phyloP scores from a whole-genome alignment of 2,888 invertebrate species.

The Oscheius myriophilus region DNA sequence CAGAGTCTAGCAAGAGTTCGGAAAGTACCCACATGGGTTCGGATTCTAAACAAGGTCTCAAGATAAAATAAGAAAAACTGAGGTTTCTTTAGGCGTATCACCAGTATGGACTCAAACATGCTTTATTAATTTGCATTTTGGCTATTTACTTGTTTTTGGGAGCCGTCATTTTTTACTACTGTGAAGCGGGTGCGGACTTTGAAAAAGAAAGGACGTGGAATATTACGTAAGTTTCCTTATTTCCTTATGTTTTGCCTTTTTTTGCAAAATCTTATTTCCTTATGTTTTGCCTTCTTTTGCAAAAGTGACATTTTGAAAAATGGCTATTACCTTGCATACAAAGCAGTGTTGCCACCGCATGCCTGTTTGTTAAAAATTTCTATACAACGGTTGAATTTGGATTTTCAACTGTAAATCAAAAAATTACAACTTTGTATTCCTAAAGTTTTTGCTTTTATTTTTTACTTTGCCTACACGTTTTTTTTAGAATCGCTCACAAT shows the following conservation, averaged over 20 bases:
- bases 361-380: too few relatives aligned
- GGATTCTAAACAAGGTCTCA: constrained; percentile 43
- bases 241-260: too few relatives aligned
- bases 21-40: constrained; percentile 54
- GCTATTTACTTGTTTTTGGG: constrained; percentile 60
- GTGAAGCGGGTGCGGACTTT: constrained; percentile 53
- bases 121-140: constrained; percentile 50
- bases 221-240: constrained; percentile 9
- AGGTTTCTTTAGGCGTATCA: constrained; percentile 49
- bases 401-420: too few relatives aligned
- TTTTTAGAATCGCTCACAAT: constrained; percentile 44
- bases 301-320: too few relatives aligned
- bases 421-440: too few relatives aligned
- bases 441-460: too few relatives aligned
- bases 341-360: too few relatives aligned
- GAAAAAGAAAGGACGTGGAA: constrained; percentile 51
- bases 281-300: too few relatives aligned
- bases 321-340: too few relatives aligned
- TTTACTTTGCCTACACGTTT: too few relatives aligned
- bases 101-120: constrained; percentile 62
- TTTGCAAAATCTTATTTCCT: too few relatives aligned
- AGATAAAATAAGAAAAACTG: background rate
- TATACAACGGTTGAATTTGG: too few relatives aligned
- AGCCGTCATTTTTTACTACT: constrained; percentile 58
- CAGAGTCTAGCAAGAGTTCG: constrained; percentile 32